phyloP scores from a whole-genome alignment of 2,797 vertebrate genomes.

The Leptatherina wallacei region DNA sequence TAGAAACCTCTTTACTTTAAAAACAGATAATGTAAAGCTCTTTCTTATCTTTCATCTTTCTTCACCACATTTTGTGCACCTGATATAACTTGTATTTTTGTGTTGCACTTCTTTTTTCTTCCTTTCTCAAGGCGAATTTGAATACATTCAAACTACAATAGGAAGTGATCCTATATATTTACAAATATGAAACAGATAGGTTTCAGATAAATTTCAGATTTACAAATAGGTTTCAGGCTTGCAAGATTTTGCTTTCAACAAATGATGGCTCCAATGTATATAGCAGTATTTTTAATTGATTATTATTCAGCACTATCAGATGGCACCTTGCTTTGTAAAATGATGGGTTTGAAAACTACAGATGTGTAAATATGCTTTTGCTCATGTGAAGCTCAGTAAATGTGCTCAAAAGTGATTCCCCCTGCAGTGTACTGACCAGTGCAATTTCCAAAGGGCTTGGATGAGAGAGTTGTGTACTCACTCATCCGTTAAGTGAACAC shows the following conservation, averaged over 20 bases:
- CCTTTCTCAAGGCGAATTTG: constrained; percentile 31
- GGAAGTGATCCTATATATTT: constrained; percentile 33
- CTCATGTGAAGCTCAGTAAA: constrained; percentile 21
- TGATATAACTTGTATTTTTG: constrained; percentile 2
- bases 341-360: neutral
- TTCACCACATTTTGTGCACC: neutral
- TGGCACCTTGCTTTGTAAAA: neutral
- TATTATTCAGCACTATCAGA: constrained; percentile 16
- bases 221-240: constrained; percentile 38
- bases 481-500: constrained; percentile 69
- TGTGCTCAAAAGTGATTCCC: constrained; percentile 35
- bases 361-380: constrained; percentile 19
- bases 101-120: constrained; percentile 17
- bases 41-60: neutral
- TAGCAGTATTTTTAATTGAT: constrained; percentile 3
- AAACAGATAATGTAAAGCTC: neutral
- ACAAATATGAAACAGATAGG: constrained; percentile 39
- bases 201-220: too few relatives aligned
- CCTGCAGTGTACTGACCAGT: constrained; percentile 45
- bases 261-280: constrained; percentile 7
- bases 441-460: constrained; percentile 56
- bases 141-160: constrained; percentile 47
- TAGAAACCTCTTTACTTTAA: neutral
- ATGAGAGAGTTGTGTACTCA: constrained; percentile 59
- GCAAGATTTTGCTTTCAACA: constrained; percentile 29